Evolutionary conservation across 2,888 invertebrate species (phyloP).

Genomic region (Synanthedon andrenaeformis): DNA sequence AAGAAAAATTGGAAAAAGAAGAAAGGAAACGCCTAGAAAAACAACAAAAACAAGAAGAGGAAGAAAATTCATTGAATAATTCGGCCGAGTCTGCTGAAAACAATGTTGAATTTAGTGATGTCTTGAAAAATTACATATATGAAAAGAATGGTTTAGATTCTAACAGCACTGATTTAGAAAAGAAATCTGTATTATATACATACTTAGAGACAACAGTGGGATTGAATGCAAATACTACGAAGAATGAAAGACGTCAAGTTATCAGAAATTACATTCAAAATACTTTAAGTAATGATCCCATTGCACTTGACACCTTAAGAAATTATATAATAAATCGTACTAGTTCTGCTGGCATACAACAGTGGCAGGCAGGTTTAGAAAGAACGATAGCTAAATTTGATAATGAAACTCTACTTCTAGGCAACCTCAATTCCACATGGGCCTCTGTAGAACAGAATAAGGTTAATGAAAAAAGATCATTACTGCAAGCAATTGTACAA

Average conservation of each 20-base stretch:
- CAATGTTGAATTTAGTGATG: conserved; percentile 45
- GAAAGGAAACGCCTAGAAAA: conserved; percentile 10
- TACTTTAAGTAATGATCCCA: conserved; percentile 28
- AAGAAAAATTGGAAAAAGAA: conserved; percentile 4
- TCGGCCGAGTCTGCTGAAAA: conserved; percentile 28
- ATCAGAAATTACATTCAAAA: conserved; percentile 37
- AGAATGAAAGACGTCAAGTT: conserved; percentile 46
- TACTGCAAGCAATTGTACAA: conserved; percentile 37
- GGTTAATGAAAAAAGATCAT: conserved; percentile 37
- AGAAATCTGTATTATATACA: conserved; percentile 32
- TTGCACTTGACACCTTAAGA: conserved; percentile 27
- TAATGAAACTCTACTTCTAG: conserved; percentile 38
- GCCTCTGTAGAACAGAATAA: conserved; percentile 28
- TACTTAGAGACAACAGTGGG: conserved; percentile 46
- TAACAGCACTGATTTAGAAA: conserved; percentile 36
- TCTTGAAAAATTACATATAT: conserved; percentile 50
- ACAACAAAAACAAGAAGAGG: conserved; percentile 15
- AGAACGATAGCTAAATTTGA: conserved; percentile 44
- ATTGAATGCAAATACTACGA: conserved; percentile 41
- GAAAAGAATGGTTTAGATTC: conserved; percentile 39
- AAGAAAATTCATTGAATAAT: conserved; percentile 11
- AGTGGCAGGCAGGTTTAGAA: conserved; percentile 31
- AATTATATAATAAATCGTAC: conserved; percentile 36
- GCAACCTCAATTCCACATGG: conserved; percentile 38
- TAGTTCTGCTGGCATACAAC: conserved; percentile 37